Conservation (phyloP, 2,797 vertebrate species). For the Pagetopsis macropterus region DNA sequence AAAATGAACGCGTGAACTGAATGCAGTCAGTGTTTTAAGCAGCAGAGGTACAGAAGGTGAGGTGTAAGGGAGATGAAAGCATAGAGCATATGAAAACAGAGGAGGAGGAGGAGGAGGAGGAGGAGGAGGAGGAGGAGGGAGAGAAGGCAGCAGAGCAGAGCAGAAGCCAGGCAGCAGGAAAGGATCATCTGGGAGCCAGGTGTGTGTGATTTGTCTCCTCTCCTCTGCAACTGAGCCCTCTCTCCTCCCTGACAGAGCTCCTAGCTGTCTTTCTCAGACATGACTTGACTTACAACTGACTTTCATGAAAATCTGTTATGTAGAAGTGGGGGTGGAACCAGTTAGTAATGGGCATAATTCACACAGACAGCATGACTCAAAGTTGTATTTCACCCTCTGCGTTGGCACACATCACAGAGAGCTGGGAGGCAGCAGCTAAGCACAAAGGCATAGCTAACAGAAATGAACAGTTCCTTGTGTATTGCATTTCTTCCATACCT, state of each 20-base stretch:
- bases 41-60: slow-evolving; percentile 19
- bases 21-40: slow-evolving; percentile 28
- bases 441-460: slow-evolving; percentile 29
- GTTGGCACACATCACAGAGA: slow-evolving; percentile 23
- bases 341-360: slow-evolving; percentile 21
- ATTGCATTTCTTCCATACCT: background rate
- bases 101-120: slow-evolving; percentile 9
- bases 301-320: slow-evolving; percentile 24
- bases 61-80: slow-evolving; percentile 24
- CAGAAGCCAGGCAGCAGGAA: slow-evolving; percentile 67
- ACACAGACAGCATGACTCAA: slow-evolving; percentile 23
- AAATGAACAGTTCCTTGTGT: slow-evolving; percentile 2
- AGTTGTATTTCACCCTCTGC: slow-evolving; percentile 17
- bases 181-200: slow-evolving; percentile 59
- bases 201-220: slow-evolving; percentile 53
- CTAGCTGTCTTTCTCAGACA: slow-evolving; percentile 37
- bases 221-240: slow-evolving; percentile 49
- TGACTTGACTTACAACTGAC: slow-evolving; percentile 4
- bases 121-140: slow-evolving; percentile 20
- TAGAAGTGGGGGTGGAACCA: slow-evolving; percentile 19
- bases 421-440: slow-evolving; percentile 29
- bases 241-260: slow-evolving; percentile 34
- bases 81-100: slow-evolving; percentile 40
- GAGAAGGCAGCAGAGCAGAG: slow-evolving; percentile 56
- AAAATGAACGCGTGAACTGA: slow-evolving; percentile 27